Evolutionary conservation across 2,113 vertebrate genomes (phyloP).

Genomic region (Rhinolophus sinicus): DNA sequence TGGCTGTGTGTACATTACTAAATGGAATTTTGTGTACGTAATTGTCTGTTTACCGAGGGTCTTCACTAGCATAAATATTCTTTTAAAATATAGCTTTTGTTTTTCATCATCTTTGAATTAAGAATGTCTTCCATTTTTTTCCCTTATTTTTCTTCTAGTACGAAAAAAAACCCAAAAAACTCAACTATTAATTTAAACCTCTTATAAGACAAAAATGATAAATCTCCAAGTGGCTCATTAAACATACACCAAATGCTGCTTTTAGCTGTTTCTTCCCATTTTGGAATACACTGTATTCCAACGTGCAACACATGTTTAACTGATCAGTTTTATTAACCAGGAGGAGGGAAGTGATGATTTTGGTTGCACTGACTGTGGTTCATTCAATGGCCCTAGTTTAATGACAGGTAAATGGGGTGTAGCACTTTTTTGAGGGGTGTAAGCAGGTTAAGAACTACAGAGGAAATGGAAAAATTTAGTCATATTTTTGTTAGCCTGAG

Average conservation of each 20-base stretch:
- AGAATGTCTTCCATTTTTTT: background rate
- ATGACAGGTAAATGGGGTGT: background rate
- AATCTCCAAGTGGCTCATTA: background rate
- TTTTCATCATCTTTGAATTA: background rate
- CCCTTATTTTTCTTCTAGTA: background rate
- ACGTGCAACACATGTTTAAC: background rate
- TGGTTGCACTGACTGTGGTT: background rate
- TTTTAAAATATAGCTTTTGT: background rate
- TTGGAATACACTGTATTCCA: background rate
- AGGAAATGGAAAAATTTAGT: background rate
- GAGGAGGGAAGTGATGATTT: background rate
- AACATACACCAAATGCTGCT: background rate
- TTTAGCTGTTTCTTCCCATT: background rate
- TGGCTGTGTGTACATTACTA: background rate
- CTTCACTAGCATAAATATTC: background rate
- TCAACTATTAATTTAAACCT: background rate
- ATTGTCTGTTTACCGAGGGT: background rate
- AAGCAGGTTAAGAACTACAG: background rate
- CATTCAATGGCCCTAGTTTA: background rate
- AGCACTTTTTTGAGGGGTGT: background rate
- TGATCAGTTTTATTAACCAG: background rate
- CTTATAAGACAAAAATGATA: background rate
- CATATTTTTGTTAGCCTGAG: background rate
- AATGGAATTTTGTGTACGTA: background rate
- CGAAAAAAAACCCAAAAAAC: too few species aligned